phyloP scores from a whole-genome alignment of 2,888 invertebrate genomes.

The Cataglyphis rosenhaueri region DNA sequence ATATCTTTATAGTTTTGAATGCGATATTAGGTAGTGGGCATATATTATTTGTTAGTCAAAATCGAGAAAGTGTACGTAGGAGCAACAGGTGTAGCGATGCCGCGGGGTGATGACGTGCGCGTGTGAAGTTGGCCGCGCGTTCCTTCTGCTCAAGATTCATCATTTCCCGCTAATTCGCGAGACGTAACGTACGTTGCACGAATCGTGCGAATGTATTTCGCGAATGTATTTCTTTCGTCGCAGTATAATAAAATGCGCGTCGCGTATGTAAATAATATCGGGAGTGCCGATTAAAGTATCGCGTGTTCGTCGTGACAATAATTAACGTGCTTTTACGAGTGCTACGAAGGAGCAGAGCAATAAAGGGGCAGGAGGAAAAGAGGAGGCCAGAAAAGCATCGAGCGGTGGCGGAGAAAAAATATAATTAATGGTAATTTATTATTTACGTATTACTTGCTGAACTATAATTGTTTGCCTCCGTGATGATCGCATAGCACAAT shows the following conservation, averaged over 20 bases:
- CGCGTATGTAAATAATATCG: background rate
- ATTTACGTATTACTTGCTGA: background rate
- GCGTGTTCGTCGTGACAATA: background rate
- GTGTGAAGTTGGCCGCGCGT: background rate
- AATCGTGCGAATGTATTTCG: background rate
- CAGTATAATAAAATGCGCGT: background rate
- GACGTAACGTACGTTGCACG: background rate
- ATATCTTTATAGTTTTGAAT: background rate
- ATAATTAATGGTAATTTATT: background rate
- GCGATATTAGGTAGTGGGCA: background rate
- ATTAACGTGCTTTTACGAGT: background rate
- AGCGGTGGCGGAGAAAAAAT: background rate
- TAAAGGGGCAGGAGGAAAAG: background rate
- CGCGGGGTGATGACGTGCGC: background rate
- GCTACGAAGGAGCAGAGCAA: background rate
- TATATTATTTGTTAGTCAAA: background rate
- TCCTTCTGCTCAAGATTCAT: background rate
- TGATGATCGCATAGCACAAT: background rate
- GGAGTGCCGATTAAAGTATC: constrained; percentile 3
- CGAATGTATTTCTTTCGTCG: background rate
- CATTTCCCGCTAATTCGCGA: background rate
- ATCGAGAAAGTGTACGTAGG: background rate
- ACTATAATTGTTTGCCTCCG: background rate
- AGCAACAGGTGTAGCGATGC: constrained; percentile 1
- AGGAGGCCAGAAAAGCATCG: background rate